Percentiles rank a stretch among this genome's conserved stretches.
These are phyloP conservation scores for Sander lucioperca DNA, from an alignment of 2,113 vertebrate genomes.

Conservation along the genomic window DNA sequence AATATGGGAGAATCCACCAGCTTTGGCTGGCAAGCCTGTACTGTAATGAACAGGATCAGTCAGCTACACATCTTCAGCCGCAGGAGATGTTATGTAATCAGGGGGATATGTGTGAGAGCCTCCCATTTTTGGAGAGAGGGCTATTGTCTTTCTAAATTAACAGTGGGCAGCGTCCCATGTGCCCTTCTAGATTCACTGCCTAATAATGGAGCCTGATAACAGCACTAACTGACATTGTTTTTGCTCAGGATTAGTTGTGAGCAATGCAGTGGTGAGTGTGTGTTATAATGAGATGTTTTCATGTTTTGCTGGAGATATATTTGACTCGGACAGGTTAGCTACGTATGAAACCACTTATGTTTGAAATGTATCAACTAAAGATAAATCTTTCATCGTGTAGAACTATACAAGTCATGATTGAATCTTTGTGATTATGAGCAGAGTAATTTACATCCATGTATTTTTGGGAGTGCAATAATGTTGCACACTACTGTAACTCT, in stretches of 20 bases:
- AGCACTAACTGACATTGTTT: neutral
- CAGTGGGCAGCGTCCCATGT: conserved; percentile 2
- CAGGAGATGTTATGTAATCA: conserved; percentile 58
- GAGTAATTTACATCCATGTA: neutral
- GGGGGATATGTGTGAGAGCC: neutral
- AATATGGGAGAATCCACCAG: conserved; percentile 46
- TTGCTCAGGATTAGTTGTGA: neutral
- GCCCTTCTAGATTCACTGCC: conserved; percentile 17
- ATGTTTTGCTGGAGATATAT: neutral
- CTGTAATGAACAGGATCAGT: conserved; percentile 49
- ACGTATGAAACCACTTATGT: neutral
- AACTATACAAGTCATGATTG: neutral
- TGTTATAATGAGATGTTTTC: neutral
- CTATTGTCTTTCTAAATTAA: conserved; percentile 56
- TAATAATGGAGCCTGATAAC: conserved; percentile 36
- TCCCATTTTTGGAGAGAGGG: conserved; percentile 35
- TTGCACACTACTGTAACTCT: neutral
- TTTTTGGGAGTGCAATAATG: neutral
- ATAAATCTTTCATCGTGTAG: too few species aligned
- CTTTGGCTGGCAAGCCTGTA: conserved; percentile 49
- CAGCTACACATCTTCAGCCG: conserved; percentile 32
- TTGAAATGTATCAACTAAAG: neutral
- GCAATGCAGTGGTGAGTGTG: neutral
- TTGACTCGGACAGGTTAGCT: neutral
- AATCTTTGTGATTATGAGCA: neutral